Percentiles rank a stretch among this genome's conserved stretches.
These are phyloP conservation scores for Drosophila elegans DNA, from an alignment of 1,140 invertebrate genomes.

Conservation along the genomic window DNA sequence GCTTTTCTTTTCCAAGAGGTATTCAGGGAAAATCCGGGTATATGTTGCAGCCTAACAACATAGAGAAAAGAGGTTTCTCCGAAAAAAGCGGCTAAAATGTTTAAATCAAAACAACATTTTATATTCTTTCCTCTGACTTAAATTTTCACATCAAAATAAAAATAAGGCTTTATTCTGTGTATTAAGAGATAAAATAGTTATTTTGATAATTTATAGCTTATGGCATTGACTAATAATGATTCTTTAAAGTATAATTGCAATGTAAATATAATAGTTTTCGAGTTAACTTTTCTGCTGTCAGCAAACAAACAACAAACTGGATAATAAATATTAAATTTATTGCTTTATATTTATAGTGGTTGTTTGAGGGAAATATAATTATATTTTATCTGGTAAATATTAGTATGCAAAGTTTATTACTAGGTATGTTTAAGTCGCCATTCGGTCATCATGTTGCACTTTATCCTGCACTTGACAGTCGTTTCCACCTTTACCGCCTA, in stretches of 20 bases:
- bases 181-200: too few species aligned
- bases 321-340: conserved; percentile 1
- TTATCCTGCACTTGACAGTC: conserved; percentile 41
- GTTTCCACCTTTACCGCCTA: conserved; percentile 9
- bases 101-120: too few species aligned
- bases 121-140: too few species aligned
- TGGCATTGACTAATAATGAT: background rate
- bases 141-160: too few species aligned
- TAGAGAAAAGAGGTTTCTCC: background rate
- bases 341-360: background rate
- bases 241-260: too few species aligned
- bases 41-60: background rate
- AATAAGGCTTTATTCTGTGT: too few species aligned
- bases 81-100: too few species aligned
- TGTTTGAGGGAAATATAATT: conserved; percentile 1
- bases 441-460: background rate
- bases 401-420: background rate
- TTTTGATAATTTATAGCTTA: background rate
- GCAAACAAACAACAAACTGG: background rate
- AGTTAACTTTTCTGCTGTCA: background rate
- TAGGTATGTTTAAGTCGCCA: conserved; percentile 7
- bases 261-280: background rate
- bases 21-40: conserved; percentile 9
- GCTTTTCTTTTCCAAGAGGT: conserved; percentile 28
- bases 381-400: background rate